These are phyloP conservation scores for Halichoeres trimaculatus DNA, from an alignment of 2,113 vertebrate species.

Conservation along the genomic window DNA sequence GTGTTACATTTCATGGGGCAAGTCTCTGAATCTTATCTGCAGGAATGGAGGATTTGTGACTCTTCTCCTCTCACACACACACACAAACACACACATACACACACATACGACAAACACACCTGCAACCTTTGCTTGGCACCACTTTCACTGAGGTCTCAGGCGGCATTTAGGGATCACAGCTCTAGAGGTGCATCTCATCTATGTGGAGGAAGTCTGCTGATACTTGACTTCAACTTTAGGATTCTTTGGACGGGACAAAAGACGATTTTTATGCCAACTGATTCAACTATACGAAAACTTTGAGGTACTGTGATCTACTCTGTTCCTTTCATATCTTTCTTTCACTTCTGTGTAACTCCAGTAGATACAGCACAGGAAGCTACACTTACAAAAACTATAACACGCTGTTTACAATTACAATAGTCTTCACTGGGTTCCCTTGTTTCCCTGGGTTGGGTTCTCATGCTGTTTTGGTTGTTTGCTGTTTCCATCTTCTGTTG, in stretches of 20 bases:
- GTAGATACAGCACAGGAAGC: too few relatives aligned
- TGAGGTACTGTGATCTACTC: slow-evolving; percentile 43
- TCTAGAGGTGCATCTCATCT: slow-evolving; percentile 18
- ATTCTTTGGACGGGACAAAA: slow-evolving; percentile 24
- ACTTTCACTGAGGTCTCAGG: slow-evolving; percentile 22
- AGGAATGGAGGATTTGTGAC: slow-evolving; percentile 40
- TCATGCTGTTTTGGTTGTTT: too few relatives aligned
- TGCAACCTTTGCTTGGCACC: slow-evolving; percentile 15
- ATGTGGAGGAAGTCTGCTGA: slow-evolving; percentile 12
- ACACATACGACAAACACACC: slow-evolving; percentile 22
- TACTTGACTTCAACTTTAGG: slow-evolving; percentile 10
- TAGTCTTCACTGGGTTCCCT: too few relatives aligned
- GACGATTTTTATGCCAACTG: slow-evolving; percentile 6
- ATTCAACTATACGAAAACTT: slow-evolving; percentile 8
- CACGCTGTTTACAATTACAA: too few relatives aligned
- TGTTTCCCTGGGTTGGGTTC: too few relatives aligned
- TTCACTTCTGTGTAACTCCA: not conserved
- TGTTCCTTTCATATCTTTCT: not conserved
- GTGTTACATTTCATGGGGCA: slow-evolving; percentile 39
- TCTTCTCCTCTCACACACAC: slow-evolving; percentile 15
- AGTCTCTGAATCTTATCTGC: slow-evolving; percentile 33
- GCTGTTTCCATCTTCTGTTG: too few relatives aligned
- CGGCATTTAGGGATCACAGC: slow-evolving; percentile 20
- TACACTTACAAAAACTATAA: too few relatives aligned
- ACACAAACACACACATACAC: slow-evolving; percentile 1